A percentile compares a stretch with the other conserved stretches of the same genome.
phyloP scores from a whole-genome alignment of 2,888 invertebrate genomes.

The Digitonthophagus gazella region DNA sequence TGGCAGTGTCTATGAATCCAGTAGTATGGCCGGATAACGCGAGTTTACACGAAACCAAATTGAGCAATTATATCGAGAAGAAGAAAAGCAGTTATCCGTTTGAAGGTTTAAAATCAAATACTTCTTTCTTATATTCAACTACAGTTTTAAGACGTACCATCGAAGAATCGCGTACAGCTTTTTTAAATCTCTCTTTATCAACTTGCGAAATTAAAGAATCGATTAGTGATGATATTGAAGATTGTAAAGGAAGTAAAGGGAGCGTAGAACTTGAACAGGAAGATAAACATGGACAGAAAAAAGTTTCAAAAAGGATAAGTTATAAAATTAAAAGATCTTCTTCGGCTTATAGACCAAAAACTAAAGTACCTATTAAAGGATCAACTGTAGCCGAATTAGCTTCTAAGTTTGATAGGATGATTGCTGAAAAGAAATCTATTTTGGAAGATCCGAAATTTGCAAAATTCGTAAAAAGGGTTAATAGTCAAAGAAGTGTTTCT shows the following conservation, averaged over 20 bases:
- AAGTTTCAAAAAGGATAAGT: slow-evolving; percentile 58
- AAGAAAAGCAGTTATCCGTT: slow-evolving; percentile 6
- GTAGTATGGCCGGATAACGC: slow-evolving; percentile 36
- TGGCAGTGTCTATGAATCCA: slow-evolving; percentile 35
- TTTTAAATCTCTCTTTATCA: slow-evolving; percentile 35
- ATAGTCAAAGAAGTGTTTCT: slow-evolving; percentile 40
- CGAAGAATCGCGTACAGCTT: slow-evolving; percentile 41
- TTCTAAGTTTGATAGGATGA: slow-evolving; percentile 67
- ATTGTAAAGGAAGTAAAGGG: not conserved
- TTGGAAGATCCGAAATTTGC: slow-evolving; percentile 58
- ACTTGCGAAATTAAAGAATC: slow-evolving; percentile 20
- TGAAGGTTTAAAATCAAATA: slow-evolving; percentile 22
- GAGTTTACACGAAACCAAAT: slow-evolving; percentile 31
- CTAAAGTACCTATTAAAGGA: slow-evolving; percentile 53
- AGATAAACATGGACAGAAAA: slow-evolving; percentile 35
- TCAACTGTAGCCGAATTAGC: slow-evolving; percentile 68
- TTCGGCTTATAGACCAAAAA: slow-evolving; percentile 51
- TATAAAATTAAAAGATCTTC: slow-evolving; percentile 60
- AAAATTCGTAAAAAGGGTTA: slow-evolving; percentile 52
- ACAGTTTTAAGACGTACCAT: slow-evolving; percentile 33
- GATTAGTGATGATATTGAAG: not conserved
- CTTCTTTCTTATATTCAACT: slow-evolving; percentile 27
- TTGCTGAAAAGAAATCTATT: slow-evolving; percentile 52
- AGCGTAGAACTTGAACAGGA: slow-evolving; percentile 1
- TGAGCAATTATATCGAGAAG: slow-evolving; percentile 16